A percentile compares a stretch with the other conserved stretches of the same genome.
These are phyloP conservation scores for Nineta flava DNA, from an alignment of 2,888 invertebrate genomes.

Conservation along the genomic window DNA sequence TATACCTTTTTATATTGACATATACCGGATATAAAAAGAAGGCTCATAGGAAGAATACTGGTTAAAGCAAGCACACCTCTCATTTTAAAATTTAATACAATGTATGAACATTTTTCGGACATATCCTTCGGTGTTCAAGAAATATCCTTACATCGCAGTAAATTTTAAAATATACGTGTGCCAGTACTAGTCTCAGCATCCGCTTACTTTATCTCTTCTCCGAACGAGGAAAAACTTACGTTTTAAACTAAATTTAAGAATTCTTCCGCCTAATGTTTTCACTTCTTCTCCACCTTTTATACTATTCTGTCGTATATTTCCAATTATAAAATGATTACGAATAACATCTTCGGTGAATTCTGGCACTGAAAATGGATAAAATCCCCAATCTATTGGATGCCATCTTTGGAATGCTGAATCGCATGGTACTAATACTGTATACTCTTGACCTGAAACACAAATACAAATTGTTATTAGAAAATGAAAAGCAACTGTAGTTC, in stretches of 20 bases:
- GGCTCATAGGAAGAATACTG: too few species aligned
- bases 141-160: too few species aligned
- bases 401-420: slow-evolving; percentile 49
- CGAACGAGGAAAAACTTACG: slow-evolving; percentile 28
- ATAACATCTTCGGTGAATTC: slow-evolving; percentile 45
- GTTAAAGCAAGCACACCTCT: too few species aligned
- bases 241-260: slow-evolving; percentile 36
- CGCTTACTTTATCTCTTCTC: too few species aligned
- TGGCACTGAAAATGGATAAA: slow-evolving; percentile 49
- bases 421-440: slow-evolving; percentile 45
- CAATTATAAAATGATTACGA: slow-evolving; percentile 42
- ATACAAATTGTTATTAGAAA: background rate
- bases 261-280: slow-evolving; percentile 39
- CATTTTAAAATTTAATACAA: too few species aligned
- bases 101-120: too few species aligned
- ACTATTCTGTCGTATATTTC: slow-evolving; percentile 36
- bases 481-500: background rate
- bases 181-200: too few species aligned
- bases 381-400: slow-evolving; percentile 55
- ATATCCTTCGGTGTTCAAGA: too few species aligned
- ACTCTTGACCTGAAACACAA: slow-evolving; percentile 30
- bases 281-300: slow-evolving; percentile 36
- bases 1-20: too few species aligned
- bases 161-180: too few species aligned
- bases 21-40: background rate